Evolutionary conservation across 2,113 vertebrate species (phyloP).

Genomic region (Labrus mixtus): DNA sequence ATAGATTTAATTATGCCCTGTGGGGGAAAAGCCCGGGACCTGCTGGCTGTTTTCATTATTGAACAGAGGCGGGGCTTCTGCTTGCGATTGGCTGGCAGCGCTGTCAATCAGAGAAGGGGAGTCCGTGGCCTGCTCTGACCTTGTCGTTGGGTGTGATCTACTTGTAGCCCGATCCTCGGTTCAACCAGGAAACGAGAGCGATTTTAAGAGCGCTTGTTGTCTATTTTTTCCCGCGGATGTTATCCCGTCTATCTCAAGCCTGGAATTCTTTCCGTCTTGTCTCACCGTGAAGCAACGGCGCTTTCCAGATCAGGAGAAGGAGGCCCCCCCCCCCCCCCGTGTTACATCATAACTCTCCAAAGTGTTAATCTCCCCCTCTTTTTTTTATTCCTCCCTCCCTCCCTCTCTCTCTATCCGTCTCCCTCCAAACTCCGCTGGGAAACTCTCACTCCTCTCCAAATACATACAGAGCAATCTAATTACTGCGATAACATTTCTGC

Average conservation of each 20-base stretch:
- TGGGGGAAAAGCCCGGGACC: constrained; percentile 32
- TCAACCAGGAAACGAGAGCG: constrained; percentile 48
- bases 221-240: constrained; percentile 55
- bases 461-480: constrained; percentile 76
- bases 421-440: constrained; percentile 63
- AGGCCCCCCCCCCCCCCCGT: constrained; percentile 31
- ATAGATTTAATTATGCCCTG: constrained; percentile 70
- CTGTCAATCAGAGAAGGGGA: constrained; percentile 26
- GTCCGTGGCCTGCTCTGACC: constrained; percentile 37
- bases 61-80: constrained; percentile 10
- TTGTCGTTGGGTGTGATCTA: constrained; percentile 23
- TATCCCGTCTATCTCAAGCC: constrained; percentile 54
- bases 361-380: constrained; percentile 54
- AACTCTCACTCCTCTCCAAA: constrained; percentile 54
- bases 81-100: constrained; percentile 9
- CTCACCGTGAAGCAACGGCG: constrained; percentile 41
- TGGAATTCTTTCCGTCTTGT: constrained; percentile 65
- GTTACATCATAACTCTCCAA: constrained; percentile 63
- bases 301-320: constrained; percentile 51
- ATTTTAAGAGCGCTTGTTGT: constrained; percentile 57
- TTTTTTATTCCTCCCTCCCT: constrained; percentile 25
- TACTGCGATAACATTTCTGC: constrained; percentile 79
- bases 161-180: constrained; percentile 46
- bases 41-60: constrained; percentile 46
- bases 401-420: constrained; percentile 29